Base-by-base conservation (phyloP, 2,888 invertebrate species). In the Ommatoiulus sabulosus region DNA sequence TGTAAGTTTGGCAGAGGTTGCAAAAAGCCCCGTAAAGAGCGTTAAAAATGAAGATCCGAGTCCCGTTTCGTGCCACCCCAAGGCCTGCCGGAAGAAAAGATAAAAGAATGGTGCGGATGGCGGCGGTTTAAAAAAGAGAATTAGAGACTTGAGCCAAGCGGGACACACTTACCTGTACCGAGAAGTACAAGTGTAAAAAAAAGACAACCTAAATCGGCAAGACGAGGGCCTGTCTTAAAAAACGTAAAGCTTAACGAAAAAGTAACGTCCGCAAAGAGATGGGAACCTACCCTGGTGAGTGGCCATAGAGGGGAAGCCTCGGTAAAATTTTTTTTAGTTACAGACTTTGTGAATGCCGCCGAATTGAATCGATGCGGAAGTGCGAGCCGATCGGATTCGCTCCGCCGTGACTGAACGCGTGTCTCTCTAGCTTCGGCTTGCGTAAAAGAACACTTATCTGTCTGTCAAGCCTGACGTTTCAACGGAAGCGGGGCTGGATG, bases 401-500 rank as follows among this genome's bases (percentile, higher is more conserved):
- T 52, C 52, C 15, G 15, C 52, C 52, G 15, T 15, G 52, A 52
- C 52, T 15, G 10, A 46, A 46, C 15, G 52, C 15, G 6, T 52
- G 6, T 52, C 15, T 52, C 15, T 52, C 3, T 15, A 7, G 15
- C 15, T 52, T 52, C 15, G 52, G 52, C 15, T 52, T 52, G 52
- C 52, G 52, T 52, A 52, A 52, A 52, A 52, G 52, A 52, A 52
- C 52, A 52, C 52, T 52, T 52, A 52, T 52, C 52, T 52, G 52
- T 52, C 52, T 12, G 46, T 12, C 52, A 15, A 52, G 52, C 52
- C 15, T 15, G 8, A 15, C 12, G 52, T 10, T 44, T 86, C 86
- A 86, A 44, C 86, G 35, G 44, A 86, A 86, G 20, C 48, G 86
- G 8, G 86, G 86, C 44, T 44, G 86, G 15, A 24, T 43, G 43